phyloP scores from a whole-genome alignment of 2,888 invertebrate species.

The Cremastinae sp. region DNA sequence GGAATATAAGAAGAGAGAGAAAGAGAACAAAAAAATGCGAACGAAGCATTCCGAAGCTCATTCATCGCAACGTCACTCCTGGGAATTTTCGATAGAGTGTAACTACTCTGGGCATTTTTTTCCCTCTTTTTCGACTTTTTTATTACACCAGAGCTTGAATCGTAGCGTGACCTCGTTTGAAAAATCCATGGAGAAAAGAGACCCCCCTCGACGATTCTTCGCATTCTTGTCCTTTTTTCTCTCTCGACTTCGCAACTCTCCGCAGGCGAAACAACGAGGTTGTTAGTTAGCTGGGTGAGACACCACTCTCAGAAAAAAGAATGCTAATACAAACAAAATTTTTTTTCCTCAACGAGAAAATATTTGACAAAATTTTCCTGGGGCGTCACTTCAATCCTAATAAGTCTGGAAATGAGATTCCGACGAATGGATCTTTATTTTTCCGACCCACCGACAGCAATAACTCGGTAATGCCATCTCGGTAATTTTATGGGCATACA shows the following conservation, averaged over 20 bases:
- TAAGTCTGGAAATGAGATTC: not conserved
- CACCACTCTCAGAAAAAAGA: not conserved
- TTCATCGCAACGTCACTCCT: constrained; percentile 38
- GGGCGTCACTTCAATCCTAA: not conserved
- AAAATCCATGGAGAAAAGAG: constrained; percentile 18
- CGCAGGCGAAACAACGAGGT: not conserved
- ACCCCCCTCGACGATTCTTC: constrained; percentile 15
- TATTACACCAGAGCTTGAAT: constrained; percentile 11
- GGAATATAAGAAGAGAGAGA: not conserved
- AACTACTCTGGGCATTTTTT: constrained; percentile 31
- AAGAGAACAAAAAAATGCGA: constrained; percentile 18
- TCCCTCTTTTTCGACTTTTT: constrained; percentile 15
- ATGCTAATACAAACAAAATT: not conserved
- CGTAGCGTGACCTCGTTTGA: constrained; percentile 41
- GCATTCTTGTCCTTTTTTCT: not conserved
- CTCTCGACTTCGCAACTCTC: too few relatives aligned
- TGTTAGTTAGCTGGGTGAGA: constrained; percentile 8
- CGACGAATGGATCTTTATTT: not conserved
- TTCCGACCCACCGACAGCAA: not conserved
- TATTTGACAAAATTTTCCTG: not conserved
- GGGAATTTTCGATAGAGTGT: constrained; percentile 43
- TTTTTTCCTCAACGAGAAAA: too few relatives aligned
- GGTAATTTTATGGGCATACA: too few relatives aligned
- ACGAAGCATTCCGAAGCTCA: constrained; percentile 31
- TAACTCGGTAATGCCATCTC: not conserved